Evolutionary conservation across 1,140 invertebrate species (phyloP), one percentile per base, ranked within the genome.

Genomic region (Aethina tumida): DNA sequence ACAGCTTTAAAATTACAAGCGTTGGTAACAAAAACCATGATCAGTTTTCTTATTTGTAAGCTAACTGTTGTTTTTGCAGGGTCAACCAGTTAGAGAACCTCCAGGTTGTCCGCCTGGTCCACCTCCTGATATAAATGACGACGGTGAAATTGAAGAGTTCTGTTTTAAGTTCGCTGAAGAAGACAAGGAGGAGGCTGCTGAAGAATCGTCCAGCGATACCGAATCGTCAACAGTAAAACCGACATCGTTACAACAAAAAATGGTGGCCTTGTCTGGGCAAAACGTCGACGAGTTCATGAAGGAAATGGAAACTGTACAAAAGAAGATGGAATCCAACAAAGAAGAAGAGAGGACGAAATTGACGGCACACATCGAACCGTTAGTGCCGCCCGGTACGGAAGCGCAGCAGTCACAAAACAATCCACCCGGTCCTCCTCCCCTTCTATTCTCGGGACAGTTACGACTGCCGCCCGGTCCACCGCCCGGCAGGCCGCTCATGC

Each of bases 261-360:
- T 89, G 82, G 68, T 89, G 40, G 79, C 78, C 5, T 74, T 89
- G 53, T 81, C 84, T 10, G 87, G 86, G 2, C 86, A 92, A 64
- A 86, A 91, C 56, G 83, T 90, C n/a, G 87, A 92, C 52, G 78
- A 85, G 27, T 90, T 89, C 53, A 90, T 90, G 80, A 84, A 86
- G 56, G 87, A 91, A 67, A 85, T 86, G 79, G 84, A 87, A 64
- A 79, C 83, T 26, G 83, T 84, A 0, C 82, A 86, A 50, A 79
- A 77, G 45, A 84, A 81, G 50, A 68, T 75, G 34, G 77, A 82
- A 56, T 68, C 68, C 9, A 73, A 78, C 46, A 63, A 73, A 49
- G 71, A 72, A 5, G 74, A 76, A 36, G 76, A 80, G 60, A 71
- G 65, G 47, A 66, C 72, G 2, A 64, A 73, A 48, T 57, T 69